Evolutionary conservation across 1,140 invertebrate genomes (phyloP).

Genomic region (Magallana angulata): DNA sequence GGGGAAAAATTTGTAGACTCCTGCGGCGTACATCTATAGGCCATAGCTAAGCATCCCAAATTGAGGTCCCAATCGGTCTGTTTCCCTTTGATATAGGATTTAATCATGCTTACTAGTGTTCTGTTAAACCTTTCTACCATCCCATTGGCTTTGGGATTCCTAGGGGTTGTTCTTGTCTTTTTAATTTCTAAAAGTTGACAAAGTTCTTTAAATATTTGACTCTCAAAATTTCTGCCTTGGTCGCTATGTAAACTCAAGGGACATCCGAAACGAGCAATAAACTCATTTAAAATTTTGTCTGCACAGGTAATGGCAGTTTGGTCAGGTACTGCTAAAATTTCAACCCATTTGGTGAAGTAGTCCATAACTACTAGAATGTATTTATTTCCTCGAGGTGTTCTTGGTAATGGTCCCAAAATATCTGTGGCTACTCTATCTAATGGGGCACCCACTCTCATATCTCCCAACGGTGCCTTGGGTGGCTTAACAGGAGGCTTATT

Average conservation of each 20-base stretch:
- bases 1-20: conserved; percentile 24
- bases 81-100: conserved; percentile 45
- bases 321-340: conserved; percentile 40
- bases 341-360: too few relatives aligned
- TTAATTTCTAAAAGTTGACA: conserved; percentile 51
- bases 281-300: conserved; percentile 70
- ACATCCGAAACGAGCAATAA: conserved; percentile 42
- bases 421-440: too few relatives aligned
- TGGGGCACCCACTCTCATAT: too few relatives aligned
- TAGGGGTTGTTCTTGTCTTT: conserved; percentile 42
- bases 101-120: conserved; percentile 43
- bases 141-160: conserved; percentile 53
- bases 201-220: conserved; percentile 50
- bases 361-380: too few relatives aligned
- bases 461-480: too few relatives aligned
- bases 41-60: conserved; percentile 18
- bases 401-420: too few relatives aligned
- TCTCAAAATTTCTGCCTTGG: conserved; percentile 53
- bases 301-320: conserved; percentile 33
- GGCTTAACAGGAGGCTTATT: too few relatives aligned
- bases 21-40: conserved; percentile 56
- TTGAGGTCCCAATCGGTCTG: conserved; percentile 44
- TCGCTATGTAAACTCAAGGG: conserved; percentile 4
- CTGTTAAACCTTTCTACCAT: conserved; percentile 49
- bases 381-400: too few relatives aligned